These are phyloP conservation scores for Sitta carolinensis DNA, from an alignment of 2,797 vertebrate species.

Conservation along the genomic window DNA sequence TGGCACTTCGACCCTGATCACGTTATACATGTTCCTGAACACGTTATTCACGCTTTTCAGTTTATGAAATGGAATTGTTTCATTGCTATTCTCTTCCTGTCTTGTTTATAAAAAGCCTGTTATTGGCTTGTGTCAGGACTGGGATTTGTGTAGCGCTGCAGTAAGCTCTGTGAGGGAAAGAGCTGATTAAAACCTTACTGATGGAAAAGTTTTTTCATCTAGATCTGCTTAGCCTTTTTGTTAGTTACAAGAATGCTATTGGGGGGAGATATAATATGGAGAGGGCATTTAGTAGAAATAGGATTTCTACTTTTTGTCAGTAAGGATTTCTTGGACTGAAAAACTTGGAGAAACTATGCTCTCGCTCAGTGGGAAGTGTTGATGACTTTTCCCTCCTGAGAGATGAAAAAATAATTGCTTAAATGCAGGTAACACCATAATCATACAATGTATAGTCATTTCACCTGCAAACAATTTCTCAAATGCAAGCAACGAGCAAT, in stretches of 20 bases:
- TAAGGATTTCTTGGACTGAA: neutral
- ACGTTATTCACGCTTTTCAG: neutral
- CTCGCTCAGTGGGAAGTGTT: neutral
- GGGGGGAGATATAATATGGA: neutral
- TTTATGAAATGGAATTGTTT: constrained; percentile 6
- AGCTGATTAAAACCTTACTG: neutral
- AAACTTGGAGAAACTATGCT: neutral
- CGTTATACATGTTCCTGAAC: neutral
- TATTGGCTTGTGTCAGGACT: neutral
- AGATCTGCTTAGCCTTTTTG: neutral
- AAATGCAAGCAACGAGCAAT: neutral
- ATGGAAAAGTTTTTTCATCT: neutral
- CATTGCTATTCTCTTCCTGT: neutral
- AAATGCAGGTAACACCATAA: neutral
- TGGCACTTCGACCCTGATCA: neutral
- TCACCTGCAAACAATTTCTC: neutral
- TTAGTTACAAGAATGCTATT: neutral
- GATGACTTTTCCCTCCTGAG: neutral
- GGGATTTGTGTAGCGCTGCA: neutral
- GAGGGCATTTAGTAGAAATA: neutral
- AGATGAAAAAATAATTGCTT: neutral
- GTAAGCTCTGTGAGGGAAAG: neutral
- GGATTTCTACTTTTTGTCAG: neutral
- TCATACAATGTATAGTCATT: neutral
- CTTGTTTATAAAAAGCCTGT: neutral